A percentile compares a stretch with the other conserved stretches of the same genome.
Conservation (phyloP, 2,888 invertebrate genomes). For the Drosophila barbarae region DNA sequence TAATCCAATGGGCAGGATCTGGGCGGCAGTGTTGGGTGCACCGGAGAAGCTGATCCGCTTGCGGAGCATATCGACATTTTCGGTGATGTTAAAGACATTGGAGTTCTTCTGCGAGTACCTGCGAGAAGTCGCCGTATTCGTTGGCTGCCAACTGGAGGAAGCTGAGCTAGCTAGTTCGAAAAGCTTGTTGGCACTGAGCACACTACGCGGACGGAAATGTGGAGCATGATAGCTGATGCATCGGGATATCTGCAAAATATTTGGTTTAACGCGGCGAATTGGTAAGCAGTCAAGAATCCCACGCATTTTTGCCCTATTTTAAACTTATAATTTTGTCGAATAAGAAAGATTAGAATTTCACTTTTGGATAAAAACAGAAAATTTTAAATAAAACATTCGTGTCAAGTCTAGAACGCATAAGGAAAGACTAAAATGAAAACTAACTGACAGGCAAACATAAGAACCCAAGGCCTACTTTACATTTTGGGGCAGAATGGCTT, state of each 20-base stretch:
- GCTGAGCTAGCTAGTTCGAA: constrained; percentile 31
- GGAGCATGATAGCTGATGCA: constrained; percentile 60
- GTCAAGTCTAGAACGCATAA: not conserved
- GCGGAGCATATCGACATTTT: constrained; percentile 50
- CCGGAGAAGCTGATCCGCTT: constrained; percentile 62
- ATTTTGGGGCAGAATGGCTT: no score
- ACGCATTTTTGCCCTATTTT: constrained; percentile 12
- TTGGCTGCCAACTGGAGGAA: not conserved
- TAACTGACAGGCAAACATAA: not conserved
- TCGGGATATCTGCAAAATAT: constrained; percentile 62
- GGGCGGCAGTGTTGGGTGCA: constrained; percentile 18
- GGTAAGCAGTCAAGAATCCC: constrained; percentile 10
- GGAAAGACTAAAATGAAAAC: not conserved
- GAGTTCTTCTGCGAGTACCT: constrained; percentile 47
- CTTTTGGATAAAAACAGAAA: constrained; percentile 4
- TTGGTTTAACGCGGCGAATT: constrained; percentile 39
- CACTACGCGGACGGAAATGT: constrained; percentile 42
- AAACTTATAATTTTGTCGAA: constrained; percentile 1
- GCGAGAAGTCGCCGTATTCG: constrained; percentile 16
- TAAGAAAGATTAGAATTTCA: constrained; percentile 2
- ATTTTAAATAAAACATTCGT: not conserved
- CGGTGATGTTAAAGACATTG: constrained; percentile 44
- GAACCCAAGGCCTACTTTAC: constrained; percentile 2
- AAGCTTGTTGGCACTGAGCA: constrained; percentile 26
- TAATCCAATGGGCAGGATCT: constrained; percentile 53